Evolutionary conservation across 2,797 vertebrate species (phyloP), one percentile per base, ranked within the genome.

Genomic region (Rallus crepitans): DNA sequence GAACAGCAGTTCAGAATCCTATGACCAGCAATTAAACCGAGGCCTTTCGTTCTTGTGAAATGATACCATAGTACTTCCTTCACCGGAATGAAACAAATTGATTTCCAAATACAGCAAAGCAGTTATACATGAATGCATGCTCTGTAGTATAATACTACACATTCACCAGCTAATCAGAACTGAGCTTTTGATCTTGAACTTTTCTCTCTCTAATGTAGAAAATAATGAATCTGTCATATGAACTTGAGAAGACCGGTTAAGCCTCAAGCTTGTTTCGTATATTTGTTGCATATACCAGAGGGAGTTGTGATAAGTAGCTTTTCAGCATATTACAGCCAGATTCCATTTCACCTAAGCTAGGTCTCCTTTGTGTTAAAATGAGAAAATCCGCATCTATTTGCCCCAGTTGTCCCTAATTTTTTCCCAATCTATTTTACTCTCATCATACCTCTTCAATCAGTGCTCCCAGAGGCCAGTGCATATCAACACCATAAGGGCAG

Each of bases 291-390:
- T 85, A 75, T 71, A 86, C 94, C 89, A 75, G 72, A 86, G 94
- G 87, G 94, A 96, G 10, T 71, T 87, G 61, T n/a, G 87, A 94
- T 96, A 96, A 97, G 90, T 75, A 81, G 78, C 55, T 95, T 96
- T 95, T 81, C 82, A 73, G n/a, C 50, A 63, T 96, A 92, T 97
- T 96, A 90, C 80, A 97, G 75, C 53, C 91, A 96, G 69, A 91
- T 97, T 97, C 96, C 69, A 61, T 94, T 97, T 95, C 85, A 91
- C 75, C 59, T 91, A 94, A 88, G 63, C 85, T 64, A 93, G 71
- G 89, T 84, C 96, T 95, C 81, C 78, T 97, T 94, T 94, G 59
- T 89, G 94, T 91, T 96, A 88, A 81, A 96, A 91, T 73, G 87
- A 91, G 78, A 70, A 94, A 93, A 89, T 90, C 85, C 4, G 2